Evolutionary conservation across 2,888 invertebrate species (phyloP).

Genomic region (Metopia argyrocephala): DNA sequence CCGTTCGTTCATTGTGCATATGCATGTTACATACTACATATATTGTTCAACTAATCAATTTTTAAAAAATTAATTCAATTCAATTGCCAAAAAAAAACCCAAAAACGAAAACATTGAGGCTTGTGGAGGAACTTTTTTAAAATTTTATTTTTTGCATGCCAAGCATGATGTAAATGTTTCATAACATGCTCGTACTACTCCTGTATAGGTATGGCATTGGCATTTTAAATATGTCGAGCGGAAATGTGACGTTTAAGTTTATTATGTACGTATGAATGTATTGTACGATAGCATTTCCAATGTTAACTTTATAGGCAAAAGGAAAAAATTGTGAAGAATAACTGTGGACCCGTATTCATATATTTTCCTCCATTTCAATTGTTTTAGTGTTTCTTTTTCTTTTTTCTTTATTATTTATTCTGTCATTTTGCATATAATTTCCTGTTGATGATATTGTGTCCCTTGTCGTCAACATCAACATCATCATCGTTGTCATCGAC

Average conservation of each 20-base stretch:
- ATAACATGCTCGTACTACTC: not conserved
- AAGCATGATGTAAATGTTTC: not conserved
- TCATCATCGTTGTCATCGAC: constrained; percentile 53
- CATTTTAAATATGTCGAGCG: constrained; percentile 61
- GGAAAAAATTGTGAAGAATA: constrained; percentile 36
- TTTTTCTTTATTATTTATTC: constrained; percentile 40
- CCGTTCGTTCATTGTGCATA: constrained; percentile 30
- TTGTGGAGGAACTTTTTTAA: not conserved
- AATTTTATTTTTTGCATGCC: not conserved
- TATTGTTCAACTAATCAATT: constrained; percentile 75
- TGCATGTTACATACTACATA: not conserved
- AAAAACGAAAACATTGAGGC: not conserved
- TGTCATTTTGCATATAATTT: constrained; percentile 77
- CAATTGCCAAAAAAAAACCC: constrained; percentile 75
- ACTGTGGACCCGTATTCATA: constrained; percentile 46
- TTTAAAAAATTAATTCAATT: constrained; percentile 79
- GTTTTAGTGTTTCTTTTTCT: constrained; percentile 40
- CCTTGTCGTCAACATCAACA: constrained; percentile 64
- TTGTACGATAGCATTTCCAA: too few species aligned
- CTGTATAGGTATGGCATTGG: not conserved
- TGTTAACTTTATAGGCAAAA: constrained; percentile 44
- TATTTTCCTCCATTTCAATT: constrained; percentile 32
- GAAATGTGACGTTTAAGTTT: constrained; percentile 70
- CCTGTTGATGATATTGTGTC: constrained; percentile 70
- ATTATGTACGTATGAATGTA: too few species aligned